phyloP scores from a whole-genome alignment of 2,888 invertebrate species.

The Capitulum mitella region DNA sequence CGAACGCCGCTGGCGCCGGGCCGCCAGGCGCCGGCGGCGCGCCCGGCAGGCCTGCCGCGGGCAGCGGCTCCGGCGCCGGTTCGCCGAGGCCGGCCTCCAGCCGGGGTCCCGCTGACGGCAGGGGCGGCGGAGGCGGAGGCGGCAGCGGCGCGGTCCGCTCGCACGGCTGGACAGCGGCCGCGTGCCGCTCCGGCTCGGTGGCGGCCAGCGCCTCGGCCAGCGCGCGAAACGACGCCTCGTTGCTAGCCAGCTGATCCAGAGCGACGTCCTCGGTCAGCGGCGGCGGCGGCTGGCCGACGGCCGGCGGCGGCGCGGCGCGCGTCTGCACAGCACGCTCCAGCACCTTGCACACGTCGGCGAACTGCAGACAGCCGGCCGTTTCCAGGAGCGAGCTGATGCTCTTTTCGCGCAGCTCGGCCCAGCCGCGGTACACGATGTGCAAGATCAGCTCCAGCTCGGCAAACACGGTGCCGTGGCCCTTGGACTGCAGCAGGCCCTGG shows the following conservation, averaged over 20 bases:
- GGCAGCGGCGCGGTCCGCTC: background rate
- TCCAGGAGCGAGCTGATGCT: constrained; percentile 4
- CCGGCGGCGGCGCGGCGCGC: background rate
- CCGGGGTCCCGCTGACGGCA: background rate
- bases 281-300: background rate
- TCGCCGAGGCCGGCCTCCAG: background rate
- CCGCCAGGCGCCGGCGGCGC: background rate
- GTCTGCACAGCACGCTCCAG: background rate
- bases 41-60: background rate
- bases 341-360: constrained; percentile 4
- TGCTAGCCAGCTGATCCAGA: background rate
- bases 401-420: background rate
- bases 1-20: too few relatives aligned
- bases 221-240: background rate
- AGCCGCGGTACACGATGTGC: background rate
- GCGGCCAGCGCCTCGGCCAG: background rate
- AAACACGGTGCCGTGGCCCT: background rate
- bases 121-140: too few relatives aligned
- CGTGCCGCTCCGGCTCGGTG: background rate
- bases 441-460: constrained; percentile 9
- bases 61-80: background rate
- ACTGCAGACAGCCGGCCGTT: background rate
- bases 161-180: background rate
- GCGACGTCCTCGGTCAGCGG: background rate
- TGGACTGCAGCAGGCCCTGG: background rate